Base-by-base conservation (phyloP, 2,888 invertebrate species). In the Tachina grossa region DNA sequence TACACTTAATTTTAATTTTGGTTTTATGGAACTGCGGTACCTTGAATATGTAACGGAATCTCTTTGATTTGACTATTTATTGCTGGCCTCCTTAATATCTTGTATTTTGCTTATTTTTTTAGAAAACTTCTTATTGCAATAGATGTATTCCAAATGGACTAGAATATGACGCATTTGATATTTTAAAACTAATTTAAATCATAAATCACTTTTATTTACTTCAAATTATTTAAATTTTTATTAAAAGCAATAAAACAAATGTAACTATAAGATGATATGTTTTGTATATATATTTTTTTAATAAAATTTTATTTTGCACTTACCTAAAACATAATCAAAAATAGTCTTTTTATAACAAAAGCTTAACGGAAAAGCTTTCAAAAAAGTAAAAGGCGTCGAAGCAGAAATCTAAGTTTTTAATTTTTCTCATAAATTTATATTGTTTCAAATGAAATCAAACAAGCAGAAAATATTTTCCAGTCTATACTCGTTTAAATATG, bases 61-160 rank as follows among this genome's bases (percentile, higher is more conserved):
- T 97, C 96, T 92, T 97, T 97, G 8, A 92, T 90, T 83, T 96
- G 94, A 89, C 94, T 94, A 16, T 94, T 93, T 94, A 16, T 94
- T 93, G 2, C 93, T 89, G 53, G 75, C 45, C 11, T 94, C 92
- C 92, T 96, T 96, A 89, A 96, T 95, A 92, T 98, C 31, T 31
- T 31, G 2, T 4, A 31, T 31, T 31, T 31, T 31, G 31, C 2
- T 31, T 3, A 31, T 31, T 31, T 31, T 31, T 31, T 31, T 6
- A 6, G 31, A 31, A 31, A 31, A 6, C 31, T 31, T 31, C 6
- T 31, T 31, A 31, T 31, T 31, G 31, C 31, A 31, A 31, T 0
- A 31, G 6, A 31, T 31, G 6, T 31, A 31, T 31, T 31, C 6
- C 5, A 6, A 31, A 31, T 6, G 6, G 31, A 4, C 4, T 4